phyloP scores from a whole-genome alignment of 2,888 invertebrate species.

The Metalampra italica region DNA sequence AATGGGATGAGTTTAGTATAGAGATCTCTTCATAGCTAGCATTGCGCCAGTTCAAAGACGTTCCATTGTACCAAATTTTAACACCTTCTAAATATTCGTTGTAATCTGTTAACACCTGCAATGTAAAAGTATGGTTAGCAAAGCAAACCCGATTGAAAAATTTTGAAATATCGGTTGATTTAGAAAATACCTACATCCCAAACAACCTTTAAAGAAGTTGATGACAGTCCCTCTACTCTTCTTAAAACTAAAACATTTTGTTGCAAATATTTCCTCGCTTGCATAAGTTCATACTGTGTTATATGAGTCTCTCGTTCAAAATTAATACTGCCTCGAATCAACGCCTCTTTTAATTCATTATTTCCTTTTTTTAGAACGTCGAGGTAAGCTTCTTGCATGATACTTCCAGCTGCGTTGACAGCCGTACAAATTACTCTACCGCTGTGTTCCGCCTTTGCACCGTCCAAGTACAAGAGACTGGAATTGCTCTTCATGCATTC shows the following conservation, averaged over 20 bases:
- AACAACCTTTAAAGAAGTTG: constrained; percentile 87
- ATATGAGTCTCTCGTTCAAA: constrained; percentile 69
- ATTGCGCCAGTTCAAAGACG: constrained; percentile 67
- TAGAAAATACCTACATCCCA: constrained; percentile 84
- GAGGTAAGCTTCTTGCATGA: constrained; percentile 72
- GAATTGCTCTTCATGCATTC: constrained; percentile 72
- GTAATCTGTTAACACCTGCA: constrained; percentile 72
- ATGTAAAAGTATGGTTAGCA: constrained; percentile 12
- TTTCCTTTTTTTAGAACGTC: constrained; percentile 66
- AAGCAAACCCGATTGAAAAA: neutral
- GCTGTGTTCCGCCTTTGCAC: constrained; percentile 62
- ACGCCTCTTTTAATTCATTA: constrained; percentile 54
- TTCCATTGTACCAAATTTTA: constrained; percentile 80
- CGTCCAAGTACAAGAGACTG: constrained; percentile 68
- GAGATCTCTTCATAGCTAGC: constrained; percentile 50
- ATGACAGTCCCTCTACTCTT: constrained; percentile 82
- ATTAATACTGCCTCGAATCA: constrained; percentile 49
- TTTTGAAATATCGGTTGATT: neutral
- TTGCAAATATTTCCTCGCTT: constrained; percentile 87
- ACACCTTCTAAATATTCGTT: constrained; percentile 82
- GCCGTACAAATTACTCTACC: constrained; percentile 73
- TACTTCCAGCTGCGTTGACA: constrained; percentile 71
- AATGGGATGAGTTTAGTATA: constrained; percentile 43
- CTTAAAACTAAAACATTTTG: constrained; percentile 88
- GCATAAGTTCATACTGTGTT: constrained; percentile 86